Evolutionary conservation across 2,797 vertebrate species (phyloP).

Genomic region (Acanthurus leucopareius): DNA sequence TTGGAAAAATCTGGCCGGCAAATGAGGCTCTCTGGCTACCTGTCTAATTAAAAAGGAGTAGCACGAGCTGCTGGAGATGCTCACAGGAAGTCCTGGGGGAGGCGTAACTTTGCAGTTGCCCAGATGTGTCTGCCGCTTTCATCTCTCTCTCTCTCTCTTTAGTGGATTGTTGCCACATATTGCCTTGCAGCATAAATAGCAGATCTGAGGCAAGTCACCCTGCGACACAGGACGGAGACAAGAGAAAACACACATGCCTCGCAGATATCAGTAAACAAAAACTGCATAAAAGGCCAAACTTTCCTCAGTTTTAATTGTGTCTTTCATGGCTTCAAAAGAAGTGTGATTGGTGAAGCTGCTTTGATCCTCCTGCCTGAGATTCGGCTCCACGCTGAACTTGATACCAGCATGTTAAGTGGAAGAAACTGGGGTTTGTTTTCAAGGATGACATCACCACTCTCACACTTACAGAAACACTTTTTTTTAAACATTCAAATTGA

Average conservation of each 20-base stretch:
- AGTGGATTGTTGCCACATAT: conserved; percentile 8
- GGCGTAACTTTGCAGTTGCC: conserved; percentile 38
- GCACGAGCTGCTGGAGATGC: conserved; percentile 1
- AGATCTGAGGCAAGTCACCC: conserved; percentile 26
- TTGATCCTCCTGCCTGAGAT: conserved; percentile 61
- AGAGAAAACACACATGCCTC: conserved; percentile 8
- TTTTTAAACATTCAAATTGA: background rate
- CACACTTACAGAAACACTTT: background rate
- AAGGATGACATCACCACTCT: background rate
- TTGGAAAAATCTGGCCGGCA: conserved; percentile 37
- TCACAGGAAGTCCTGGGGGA: conserved; percentile 44
- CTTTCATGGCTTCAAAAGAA: conserved; percentile 51
- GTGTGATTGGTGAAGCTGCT: conserved; percentile 17
- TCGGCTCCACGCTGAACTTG: conserved; percentile 6
- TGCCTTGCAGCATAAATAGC: conserved; percentile 35
- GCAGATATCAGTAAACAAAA: conserved; percentile 48
- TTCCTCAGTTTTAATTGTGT: conserved; percentile 44
- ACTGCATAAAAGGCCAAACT: conserved; percentile 39
- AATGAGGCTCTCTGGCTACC: conserved; percentile 46
- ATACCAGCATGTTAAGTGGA: background rate
- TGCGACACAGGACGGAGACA: conserved; percentile 7
- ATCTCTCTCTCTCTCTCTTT: conserved; percentile 33
- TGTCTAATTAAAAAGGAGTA: conserved; percentile 66
- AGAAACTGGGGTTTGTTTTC: conserved; percentile 3
- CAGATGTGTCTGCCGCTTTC: conserved; percentile 69